phyloP scores from a whole-genome alignment of 2,113 vertebrate species.

The Psammodynastes pulverulentus region DNA sequence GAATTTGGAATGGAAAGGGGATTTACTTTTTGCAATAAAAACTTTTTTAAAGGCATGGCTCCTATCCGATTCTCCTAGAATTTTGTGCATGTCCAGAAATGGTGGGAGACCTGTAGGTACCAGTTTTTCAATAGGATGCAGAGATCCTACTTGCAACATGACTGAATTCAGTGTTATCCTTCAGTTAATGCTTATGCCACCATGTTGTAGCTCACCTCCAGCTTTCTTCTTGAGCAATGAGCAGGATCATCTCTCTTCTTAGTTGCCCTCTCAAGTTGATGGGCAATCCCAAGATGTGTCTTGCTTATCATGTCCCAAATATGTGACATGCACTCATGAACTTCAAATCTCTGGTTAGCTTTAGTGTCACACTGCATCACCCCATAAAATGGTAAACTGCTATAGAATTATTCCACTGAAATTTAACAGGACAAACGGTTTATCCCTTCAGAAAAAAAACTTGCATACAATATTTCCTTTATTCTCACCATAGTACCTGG shows the following conservation, averaged over 20 bases:
- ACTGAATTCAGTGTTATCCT: not conserved
- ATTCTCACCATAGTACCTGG: constrained; percentile 18
- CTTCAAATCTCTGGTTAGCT: not conserved
- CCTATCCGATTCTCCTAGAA: constrained; percentile 2
- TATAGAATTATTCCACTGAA: not conserved
- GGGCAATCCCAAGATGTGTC: not conserved
- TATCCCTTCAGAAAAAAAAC: not conserved
- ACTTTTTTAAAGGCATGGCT: constrained; percentile 25
- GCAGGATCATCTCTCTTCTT: not conserved
- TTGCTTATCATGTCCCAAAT: not conserved
- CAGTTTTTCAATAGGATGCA: not conserved
- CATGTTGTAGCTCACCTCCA: no score
- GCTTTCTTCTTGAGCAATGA: not conserved
- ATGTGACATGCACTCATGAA: not conserved
- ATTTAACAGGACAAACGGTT: not conserved
- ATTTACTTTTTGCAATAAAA: not conserved
- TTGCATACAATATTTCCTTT: not conserved
- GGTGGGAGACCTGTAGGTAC: not conserved
- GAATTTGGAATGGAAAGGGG: constrained; percentile 58
- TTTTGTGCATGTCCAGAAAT: not conserved
- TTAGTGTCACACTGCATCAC: not conserved
- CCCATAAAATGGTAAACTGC: not conserved
- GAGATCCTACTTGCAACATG: not conserved
- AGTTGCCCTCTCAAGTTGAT: not conserved
- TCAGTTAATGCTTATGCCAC: not conserved